Evolutionary conservation across 2,888 invertebrate genomes (phyloP).

Genomic region (Tuberolachnus salignus): DNA sequence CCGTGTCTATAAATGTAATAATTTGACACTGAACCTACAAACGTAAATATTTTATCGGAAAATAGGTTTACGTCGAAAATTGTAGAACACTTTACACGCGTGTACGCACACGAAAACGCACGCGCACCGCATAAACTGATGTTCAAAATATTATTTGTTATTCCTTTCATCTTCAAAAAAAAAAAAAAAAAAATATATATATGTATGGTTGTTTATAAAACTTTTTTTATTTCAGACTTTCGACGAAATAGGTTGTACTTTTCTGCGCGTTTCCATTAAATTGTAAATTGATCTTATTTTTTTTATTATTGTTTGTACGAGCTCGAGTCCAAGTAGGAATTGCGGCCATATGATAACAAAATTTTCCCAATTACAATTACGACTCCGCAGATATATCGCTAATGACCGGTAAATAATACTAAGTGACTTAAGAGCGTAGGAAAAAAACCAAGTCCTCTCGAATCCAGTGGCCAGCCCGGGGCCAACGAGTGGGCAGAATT

Average conservation of each 20-base stretch:
- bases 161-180: conserved; percentile 22
- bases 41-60: conserved; percentile 7
- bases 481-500: too few relatives aligned
- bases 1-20: not conserved
- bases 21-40: not conserved
- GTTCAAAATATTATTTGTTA: conserved; percentile 11
- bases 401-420: too few relatives aligned
- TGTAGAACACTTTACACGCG: too few relatives aligned
- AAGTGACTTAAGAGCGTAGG: too few relatives aligned
- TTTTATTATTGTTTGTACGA: not conserved
- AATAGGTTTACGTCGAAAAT: not conserved
- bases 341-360: too few relatives aligned
- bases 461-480: too few relatives aligned
- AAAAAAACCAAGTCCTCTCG: too few relatives aligned
- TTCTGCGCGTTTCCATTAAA: conserved; percentile 9
- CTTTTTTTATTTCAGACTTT: conserved; percentile 26
- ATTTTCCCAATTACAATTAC: too few relatives aligned
- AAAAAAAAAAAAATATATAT: not conserved
- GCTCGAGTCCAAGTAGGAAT: too few relatives aligned
- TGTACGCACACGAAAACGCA: too few relatives aligned
- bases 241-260: not conserved
- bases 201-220: not conserved
- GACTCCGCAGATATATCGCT: too few relatives aligned
- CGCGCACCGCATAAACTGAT: not conserved
- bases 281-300: conserved; percentile 25